Evolutionary conservation across 1,140 invertebrate species (phyloP), one percentile per base, ranked within the genome.

Genomic region (Aporrectodea caliginosa): DNA sequence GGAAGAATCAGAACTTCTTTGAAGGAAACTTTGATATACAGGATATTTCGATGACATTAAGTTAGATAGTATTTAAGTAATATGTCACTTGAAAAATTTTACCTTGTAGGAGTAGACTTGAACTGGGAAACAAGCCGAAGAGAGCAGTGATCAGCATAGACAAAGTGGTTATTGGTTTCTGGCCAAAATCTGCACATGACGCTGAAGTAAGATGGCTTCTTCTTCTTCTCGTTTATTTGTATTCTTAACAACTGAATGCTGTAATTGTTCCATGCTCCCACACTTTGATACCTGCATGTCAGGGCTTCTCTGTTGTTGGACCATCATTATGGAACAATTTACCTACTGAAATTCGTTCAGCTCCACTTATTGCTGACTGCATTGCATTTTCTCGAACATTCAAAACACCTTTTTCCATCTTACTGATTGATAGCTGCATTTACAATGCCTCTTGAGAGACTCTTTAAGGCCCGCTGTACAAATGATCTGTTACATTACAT

Each of bases 81-180:
- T 1, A 31, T 71, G 12, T 71, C 16, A 71, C 69, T n/a, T 31
- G 69, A 71, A 2, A 14, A 71, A 27, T 31, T 71, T 71, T 71
- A 31, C 29, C 14, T 31, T 22, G 0, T 31, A 74, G 75, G 35
- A 76, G 43, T 35, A 1, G 75, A 35, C n/a, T 76, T 1, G 75
- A 76, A 76, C n/a, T 30, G 33, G 33, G 33, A 1, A 89, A 88
- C 81, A 87, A 88, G 81, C 89, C 88, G n/a, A 84, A 84, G 71
- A 79, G 86, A 75, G 84, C 86, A 79, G 85, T 89, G 12, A 86
- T 85, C 77, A 84, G 88, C 79, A 83, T 89, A n/a, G 83, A 86
- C 33, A 82, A 77, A 58, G 84, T 86, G 0, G 87, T 86, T 1
- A 82, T 84, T 0, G 82, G 83, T 12, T 90, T 88, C 80, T 89